phyloP scores from a whole-genome alignment of 2,113 vertebrate genomes.

The Cynopterus brachyotis region DNA sequence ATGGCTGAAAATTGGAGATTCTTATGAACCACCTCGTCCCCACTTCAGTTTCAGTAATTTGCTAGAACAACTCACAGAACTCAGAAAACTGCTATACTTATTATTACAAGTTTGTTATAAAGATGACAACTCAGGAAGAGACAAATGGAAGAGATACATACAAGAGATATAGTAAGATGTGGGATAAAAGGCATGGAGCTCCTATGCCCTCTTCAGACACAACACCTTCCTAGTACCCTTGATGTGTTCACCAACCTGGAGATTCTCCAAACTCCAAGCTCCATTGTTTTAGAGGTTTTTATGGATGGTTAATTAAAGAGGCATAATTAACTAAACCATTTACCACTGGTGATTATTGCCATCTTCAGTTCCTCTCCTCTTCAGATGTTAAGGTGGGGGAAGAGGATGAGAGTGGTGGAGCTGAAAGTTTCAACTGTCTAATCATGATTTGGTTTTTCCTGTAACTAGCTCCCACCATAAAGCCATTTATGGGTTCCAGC shows the following conservation, averaged over 20 bases:
- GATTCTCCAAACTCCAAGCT: not conserved
- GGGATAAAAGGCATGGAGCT: too few relatives aligned
- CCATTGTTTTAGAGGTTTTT: not conserved
- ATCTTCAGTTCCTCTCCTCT: not conserved
- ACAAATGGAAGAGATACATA: not conserved
- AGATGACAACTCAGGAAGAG: not conserved
- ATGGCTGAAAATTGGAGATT: not conserved
- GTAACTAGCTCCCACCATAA: not conserved
- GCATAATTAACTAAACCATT: not conserved
- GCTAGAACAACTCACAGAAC: not conserved
- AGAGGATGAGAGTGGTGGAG: not conserved
- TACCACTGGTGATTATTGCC: not conserved
- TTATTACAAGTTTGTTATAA: not conserved
- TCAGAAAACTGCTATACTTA: not conserved
- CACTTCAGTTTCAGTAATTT: not conserved
- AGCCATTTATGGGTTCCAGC: not conserved
- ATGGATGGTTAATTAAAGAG: not conserved
- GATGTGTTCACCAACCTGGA: not conserved
- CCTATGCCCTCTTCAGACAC: not conserved
- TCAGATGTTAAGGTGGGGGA: not conserved
- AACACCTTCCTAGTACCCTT: not conserved
- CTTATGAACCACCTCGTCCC: too few relatives aligned
- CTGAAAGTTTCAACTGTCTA: not conserved
- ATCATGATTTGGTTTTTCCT: not conserved
- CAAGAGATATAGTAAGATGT: not conserved